phyloP scores from a whole-genome alignment of 53 echinoderm and acorn worm genomes.

The Paracentrotus lividus region DNA sequence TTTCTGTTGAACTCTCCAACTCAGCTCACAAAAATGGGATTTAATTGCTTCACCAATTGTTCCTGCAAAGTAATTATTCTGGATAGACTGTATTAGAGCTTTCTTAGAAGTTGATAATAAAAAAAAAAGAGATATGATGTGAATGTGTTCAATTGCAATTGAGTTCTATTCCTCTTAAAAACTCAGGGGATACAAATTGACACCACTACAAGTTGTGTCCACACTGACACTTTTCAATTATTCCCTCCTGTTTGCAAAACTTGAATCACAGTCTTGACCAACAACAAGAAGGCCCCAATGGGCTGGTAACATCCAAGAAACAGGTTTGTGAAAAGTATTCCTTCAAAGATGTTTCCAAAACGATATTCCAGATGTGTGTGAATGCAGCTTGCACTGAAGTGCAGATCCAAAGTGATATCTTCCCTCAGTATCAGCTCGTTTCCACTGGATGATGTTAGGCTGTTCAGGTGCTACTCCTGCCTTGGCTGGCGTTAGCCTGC shows the following conservation, averaged over 20 bases:
- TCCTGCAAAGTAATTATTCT: background rate
- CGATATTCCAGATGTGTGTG: conserved; percentile 14
- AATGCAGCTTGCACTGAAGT: conserved; percentile 6
- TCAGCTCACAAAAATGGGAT: background rate
- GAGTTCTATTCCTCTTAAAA: background rate
- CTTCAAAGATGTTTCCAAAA: background rate
- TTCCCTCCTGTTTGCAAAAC: conserved; percentile 6
- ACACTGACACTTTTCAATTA: background rate
- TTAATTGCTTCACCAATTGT: background rate
- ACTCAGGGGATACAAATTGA: background rate
- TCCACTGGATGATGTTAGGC: background rate
- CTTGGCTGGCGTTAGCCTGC: conserved; percentile 55
- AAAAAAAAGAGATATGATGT: background rate
- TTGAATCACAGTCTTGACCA: background rate
- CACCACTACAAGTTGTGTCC: background rate
- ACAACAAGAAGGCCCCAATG: too few relatives aligned
- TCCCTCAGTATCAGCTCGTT: conserved; percentile 18
- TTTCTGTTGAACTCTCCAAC: background rate
- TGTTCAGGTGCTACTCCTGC: conserved; percentile 1
- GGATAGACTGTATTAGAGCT: background rate
- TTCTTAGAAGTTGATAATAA: background rate
- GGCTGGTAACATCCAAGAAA: background rate
- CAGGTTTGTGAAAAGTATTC: background rate
- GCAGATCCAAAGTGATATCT: conserved; percentile 19
- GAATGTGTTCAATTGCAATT: background rate